A percentile compares a stretch with the other conserved stretches of the same genome.
These are phyloP conservation scores for Camarhynchus parvulus DNA, from an alignment of 2,113 vertebrate genomes.

Conservation along the genomic window DNA sequence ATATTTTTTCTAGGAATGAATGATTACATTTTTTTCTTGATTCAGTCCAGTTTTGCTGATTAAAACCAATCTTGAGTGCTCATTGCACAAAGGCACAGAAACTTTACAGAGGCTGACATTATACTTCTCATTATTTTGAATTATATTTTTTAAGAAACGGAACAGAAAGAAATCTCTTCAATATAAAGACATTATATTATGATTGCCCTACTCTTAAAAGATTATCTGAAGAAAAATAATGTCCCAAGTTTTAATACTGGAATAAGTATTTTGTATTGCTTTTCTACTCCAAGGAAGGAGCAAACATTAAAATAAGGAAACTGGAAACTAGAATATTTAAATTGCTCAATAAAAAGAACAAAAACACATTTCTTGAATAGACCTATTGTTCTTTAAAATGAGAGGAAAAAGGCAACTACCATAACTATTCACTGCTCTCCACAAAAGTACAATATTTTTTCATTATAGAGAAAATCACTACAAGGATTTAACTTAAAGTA, in stretches of 20 bases:
- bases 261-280: constrained; percentile 27
- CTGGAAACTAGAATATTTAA: constrained; percentile 11
- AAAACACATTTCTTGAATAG: constrained; percentile 3
- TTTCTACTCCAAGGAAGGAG: constrained; percentile 13
- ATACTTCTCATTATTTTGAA: background rate
- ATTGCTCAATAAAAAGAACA: constrained; percentile 23
- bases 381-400: constrained; percentile 33
- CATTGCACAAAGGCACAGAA: background rate
- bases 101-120: background rate
- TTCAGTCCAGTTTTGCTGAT: background rate
- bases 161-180: constrained; percentile 9
- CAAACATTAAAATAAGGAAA: constrained; percentile 34
- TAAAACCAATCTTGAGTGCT: background rate
- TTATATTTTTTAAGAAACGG: background rate
- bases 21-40: background rate
- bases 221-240: background rate
- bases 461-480: background rate
- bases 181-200: background rate
- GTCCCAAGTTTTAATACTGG: background rate
- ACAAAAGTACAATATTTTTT: constrained; percentile 20
- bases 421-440: background rate
- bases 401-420: background rate
- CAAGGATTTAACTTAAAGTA: background rate
- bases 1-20: background rate
- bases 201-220: constrained; percentile 23